Evolutionary conservation across 2,113 vertebrate genomes (phyloP).

Genomic region (Mobula hypostoma): DNA sequence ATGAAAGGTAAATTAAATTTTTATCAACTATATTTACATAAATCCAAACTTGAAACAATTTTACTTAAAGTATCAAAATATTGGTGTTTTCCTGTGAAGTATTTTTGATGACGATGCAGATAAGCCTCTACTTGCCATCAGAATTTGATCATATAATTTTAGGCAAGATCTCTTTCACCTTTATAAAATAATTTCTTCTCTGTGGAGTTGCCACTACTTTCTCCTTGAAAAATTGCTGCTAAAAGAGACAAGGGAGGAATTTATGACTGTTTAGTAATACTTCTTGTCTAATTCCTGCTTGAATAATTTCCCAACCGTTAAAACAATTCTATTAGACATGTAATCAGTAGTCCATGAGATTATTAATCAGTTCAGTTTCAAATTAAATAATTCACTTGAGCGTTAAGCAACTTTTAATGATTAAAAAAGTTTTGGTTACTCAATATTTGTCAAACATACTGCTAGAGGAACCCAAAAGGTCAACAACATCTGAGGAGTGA

Average conservation of each 20-base stretch:
- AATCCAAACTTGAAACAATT: neutral
- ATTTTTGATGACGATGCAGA: neutral
- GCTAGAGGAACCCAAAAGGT: too few species aligned
- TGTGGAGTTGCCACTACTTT: neutral
- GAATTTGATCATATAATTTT: neutral
- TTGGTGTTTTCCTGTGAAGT: neutral
- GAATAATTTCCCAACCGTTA: neutral
- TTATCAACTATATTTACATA: neutral
- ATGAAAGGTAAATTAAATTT: neutral
- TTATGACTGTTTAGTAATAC: neutral
- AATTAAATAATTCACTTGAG: neutral
- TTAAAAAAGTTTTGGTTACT: neutral
- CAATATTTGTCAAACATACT: too few species aligned
- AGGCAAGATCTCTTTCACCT: neutral
- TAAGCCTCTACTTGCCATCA: neutral
- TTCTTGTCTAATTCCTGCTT: neutral
- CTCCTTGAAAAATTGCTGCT: neutral
- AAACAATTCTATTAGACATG: neutral
- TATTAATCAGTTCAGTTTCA: neutral
- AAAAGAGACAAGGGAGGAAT: neutral
- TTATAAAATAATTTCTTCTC: neutral
- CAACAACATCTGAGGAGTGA: too few species aligned
- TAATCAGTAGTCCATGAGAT: neutral
- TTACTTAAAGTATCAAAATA: neutral
- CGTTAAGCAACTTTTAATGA: neutral